Base-by-base conservation (phyloP, 2,888 invertebrate species). In the Agapostemon virescens region DNA sequence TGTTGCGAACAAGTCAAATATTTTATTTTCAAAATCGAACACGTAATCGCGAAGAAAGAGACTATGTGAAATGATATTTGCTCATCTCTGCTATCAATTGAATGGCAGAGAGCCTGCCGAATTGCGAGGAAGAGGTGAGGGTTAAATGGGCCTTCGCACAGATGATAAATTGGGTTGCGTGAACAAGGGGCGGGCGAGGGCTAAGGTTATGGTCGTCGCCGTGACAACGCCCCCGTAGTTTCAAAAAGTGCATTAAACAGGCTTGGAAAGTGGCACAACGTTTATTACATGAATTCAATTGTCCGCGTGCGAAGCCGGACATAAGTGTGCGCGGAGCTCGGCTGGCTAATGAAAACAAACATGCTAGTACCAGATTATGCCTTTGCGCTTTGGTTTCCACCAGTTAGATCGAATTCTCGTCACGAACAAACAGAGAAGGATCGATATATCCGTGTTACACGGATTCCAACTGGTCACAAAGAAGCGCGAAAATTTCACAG, bases 281-380 rank as follows among this genome's bases (percentile, higher is more conserved):
- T 76, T 79, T 70, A 76, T 79, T 79, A 70, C 66, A 67, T 17
- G 38, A 40, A 40, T 67, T 58, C 45, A 23, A 66, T 40, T 30
- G 69, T 30, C 30, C 9, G 23, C 17, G 23, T 7, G 45, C 45
- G 11, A 30, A 5, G 38, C 15, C 26, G 33, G 30, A 33, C n/a
- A 30, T 33, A 33, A 26, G 58, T 30, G 52, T 3, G 52, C 52
- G 23, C 23, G 1, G 49, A 20, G 5, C 49, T 40, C 40, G 26
- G 17, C 63, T 40, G 36, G 42, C 42, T 33, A 67, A 64, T 45
- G 69, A 66, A 67, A 75, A 38, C 70, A 67, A 67, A 67, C 67
- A 55, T 33, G 20, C 17, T 7, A 15, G 15, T 23, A 2, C 33
- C 23, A 23, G 45, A 20, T 64, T 63, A 63, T 30, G 26, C 30